These are phyloP conservation scores for Holothuria glaberrima DNA, from an alignment of 35 echinoderm and acorn worm species.

Conservation along the genomic window DNA sequence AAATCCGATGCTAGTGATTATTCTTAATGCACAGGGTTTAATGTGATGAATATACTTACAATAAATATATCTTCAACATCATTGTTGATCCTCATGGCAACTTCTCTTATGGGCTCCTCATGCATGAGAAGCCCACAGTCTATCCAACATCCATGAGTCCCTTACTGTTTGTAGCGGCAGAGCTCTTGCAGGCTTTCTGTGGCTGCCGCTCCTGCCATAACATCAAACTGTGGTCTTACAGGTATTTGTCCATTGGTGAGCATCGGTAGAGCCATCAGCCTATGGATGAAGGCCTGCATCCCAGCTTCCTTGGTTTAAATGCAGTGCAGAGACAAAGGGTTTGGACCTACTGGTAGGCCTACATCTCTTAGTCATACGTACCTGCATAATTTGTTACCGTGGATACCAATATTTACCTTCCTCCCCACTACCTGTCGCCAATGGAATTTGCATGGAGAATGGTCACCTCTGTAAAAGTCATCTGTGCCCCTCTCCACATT, in stretches of 20 bases:
- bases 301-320: not conserved
- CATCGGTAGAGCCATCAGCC: not conserved
- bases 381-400: too few relatives aligned
- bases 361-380: too few relatives aligned
- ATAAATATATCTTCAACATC: slow-evolving; percentile 50
- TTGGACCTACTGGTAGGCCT: too few relatives aligned
- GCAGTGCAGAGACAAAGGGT: not conserved
- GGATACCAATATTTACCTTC: too few relatives aligned
- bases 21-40: too few relatives aligned
- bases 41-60: too few relatives aligned
- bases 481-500: too few relatives aligned
- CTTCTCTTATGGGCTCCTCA: not conserved
- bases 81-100: slow-evolving; percentile 33
- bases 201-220: not conserved
- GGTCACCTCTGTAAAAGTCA: too few relatives aligned
- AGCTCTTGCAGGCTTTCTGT: not conserved
- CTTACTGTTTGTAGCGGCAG: not conserved
- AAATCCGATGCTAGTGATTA: too few relatives aligned
- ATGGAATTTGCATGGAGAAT: too few relatives aligned
- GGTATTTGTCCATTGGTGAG: slow-evolving; percentile 22
- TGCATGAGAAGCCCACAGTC: not conserved
- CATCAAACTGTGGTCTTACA: not conserved
- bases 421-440: too few relatives aligned
- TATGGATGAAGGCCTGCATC: not conserved
- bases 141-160: not conserved